phyloP scores from a whole-genome alignment of 2,888 invertebrate genomes.

The Noctua pronuba region DNA sequence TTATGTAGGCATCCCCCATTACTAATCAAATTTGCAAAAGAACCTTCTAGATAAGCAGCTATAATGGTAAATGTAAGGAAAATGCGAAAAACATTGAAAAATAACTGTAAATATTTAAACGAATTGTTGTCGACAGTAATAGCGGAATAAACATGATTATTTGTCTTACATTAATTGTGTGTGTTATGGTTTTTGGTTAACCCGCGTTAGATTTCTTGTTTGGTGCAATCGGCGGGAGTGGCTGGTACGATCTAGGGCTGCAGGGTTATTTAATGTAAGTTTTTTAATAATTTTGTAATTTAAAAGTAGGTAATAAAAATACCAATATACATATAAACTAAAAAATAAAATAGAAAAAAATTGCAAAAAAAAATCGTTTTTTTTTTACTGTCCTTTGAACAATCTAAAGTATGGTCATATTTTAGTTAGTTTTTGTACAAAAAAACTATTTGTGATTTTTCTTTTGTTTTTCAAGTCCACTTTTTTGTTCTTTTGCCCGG shows the following conservation, averaged over 20 bases:
- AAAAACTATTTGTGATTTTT: too few species aligned
- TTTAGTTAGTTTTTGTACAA: too few species aligned
- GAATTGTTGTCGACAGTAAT: conserved; percentile 25
- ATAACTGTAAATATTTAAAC: conserved; percentile 17
- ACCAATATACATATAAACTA: too few species aligned
- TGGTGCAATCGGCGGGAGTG: neutral
- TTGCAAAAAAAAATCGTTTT: too few species aligned
- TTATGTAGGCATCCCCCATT: neutral
- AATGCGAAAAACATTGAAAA: conserved; percentile 8
- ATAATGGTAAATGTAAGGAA: conserved; percentile 3
- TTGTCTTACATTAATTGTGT: conserved; percentile 25
- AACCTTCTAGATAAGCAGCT: neutral
- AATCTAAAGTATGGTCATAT: too few species aligned
- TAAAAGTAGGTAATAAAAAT: too few species aligned
- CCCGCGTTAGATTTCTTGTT: neutral
- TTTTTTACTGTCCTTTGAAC: too few species aligned
- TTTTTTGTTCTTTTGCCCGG: too few species aligned
- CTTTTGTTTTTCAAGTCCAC: too few species aligned
- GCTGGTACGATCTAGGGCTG: neutral
- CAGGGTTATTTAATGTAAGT: conserved; percentile 17
- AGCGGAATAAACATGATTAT: conserved; percentile 18
- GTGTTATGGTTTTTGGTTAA: conserved; percentile 9
- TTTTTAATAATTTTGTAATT: neutral
- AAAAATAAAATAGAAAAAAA: too few species aligned
- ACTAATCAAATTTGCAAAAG: conserved; percentile 33